Percentiles rank a stretch among this genome's conserved stretches.
Evolutionary conservation across 2,113 vertebrate species (phyloP).

Genomic region (Ornithorhynchus anatinus): DNA sequence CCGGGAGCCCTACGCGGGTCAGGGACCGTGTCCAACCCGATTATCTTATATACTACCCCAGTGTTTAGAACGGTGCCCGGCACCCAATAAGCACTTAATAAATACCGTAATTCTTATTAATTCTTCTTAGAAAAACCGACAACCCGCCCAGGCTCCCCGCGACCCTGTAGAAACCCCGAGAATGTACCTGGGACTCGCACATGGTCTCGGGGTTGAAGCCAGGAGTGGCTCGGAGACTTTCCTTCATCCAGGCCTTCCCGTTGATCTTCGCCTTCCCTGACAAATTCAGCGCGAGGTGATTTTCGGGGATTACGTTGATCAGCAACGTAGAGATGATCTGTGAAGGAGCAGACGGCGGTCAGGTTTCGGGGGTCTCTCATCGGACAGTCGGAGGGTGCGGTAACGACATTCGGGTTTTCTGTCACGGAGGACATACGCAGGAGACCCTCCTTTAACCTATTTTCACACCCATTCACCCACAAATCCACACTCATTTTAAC

Average conservation of each 20-base stretch:
- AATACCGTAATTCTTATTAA: too few relatives aligned
- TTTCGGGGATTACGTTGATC: constrained; percentile 89
- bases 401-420: background rate
- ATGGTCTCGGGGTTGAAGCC: constrained; percentile 80
- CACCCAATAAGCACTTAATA: too few relatives aligned
- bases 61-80: too few relatives aligned
- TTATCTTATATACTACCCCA: too few relatives aligned
- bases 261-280: constrained; percentile 88
- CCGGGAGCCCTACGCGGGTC: too few relatives aligned
- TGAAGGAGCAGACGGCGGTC: background rate
- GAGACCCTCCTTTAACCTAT: background rate
- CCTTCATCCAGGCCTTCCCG: constrained; percentile 87
- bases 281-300: constrained; percentile 82
- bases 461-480: background rate
- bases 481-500: too few relatives aligned
- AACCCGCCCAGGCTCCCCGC: too few relatives aligned
- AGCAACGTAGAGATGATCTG: constrained; percentile 93
- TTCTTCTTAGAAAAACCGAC: too few relatives aligned
- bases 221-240: constrained; percentile 53
- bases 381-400: background rate
- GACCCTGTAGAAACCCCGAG: background rate
- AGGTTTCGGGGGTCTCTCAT: background rate
- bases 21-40: too few relatives aligned
- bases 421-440: background rate
- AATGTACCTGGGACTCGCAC: constrained; percentile 92